These are phyloP conservation scores for Drosophila prostipennis DNA, from an alignment of 2,888 invertebrate species.

Conservation along the genomic window DNA sequence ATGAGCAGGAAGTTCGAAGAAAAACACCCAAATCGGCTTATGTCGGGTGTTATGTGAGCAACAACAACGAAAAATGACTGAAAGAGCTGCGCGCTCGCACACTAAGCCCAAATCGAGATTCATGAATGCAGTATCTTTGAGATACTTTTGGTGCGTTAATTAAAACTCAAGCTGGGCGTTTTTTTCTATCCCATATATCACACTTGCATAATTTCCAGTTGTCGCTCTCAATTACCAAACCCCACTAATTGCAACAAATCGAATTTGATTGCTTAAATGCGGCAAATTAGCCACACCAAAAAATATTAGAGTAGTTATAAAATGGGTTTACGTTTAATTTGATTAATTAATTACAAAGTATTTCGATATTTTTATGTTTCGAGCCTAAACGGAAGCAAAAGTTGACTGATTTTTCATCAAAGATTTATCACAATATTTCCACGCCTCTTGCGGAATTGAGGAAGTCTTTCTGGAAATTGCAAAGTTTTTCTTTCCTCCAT, in stretches of 20 bases:
- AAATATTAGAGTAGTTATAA: slow-evolving; percentile 1
- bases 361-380: too few relatives aligned
- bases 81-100: slow-evolving; percentile 23
- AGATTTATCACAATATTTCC: slow-evolving; percentile 35
- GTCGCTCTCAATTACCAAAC: slow-evolving; percentile 59
- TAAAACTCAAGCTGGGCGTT: slow-evolving; percentile 64
- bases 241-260: slow-evolving; percentile 64
- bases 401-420: slow-evolving; percentile 21
- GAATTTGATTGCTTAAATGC: slow-evolving; percentile 41
- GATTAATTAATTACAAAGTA: slow-evolving; percentile 52
- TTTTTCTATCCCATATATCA: slow-evolving; percentile 24
- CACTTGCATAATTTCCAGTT: slow-evolving; percentile 64
- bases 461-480: slow-evolving; percentile 51
- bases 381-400: slow-evolving; percentile 54
- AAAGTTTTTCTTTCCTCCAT: slow-evolving; percentile 26
- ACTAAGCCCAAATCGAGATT: slow-evolving; percentile 50
- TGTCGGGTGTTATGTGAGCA: slow-evolving; percentile 59
- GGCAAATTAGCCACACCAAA: slow-evolving; percentile 41
- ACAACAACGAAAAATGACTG: slow-evolving; percentile 9
- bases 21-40: slow-evolving; percentile 71
- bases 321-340: slow-evolving; percentile 37
- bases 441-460: slow-evolving; percentile 47
- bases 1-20: slow-evolving; percentile 69
- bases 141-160: slow-evolving; percentile 57
- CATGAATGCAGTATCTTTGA: slow-evolving; percentile 37